Base-by-base conservation (phyloP, 2,797 vertebrate genomes). In the Sebastes vulpes region DNA sequence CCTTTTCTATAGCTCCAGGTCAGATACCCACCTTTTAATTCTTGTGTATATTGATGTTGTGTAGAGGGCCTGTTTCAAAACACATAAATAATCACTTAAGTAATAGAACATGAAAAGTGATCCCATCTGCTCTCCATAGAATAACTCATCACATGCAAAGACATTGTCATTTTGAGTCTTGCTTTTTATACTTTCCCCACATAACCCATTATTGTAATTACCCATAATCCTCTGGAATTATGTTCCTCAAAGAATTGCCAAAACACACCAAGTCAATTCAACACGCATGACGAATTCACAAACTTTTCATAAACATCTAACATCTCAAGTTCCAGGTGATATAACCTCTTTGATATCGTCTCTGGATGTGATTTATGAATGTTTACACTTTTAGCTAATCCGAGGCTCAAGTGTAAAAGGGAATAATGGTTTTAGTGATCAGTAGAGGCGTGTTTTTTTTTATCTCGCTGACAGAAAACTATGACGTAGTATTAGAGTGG, bases 211-310 rank as follows among this genome's bases (percentile, higher is more conserved):
- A 54, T 79, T 25, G 46, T 66, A 84, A 90, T 85, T 67, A 82
- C 81, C 83, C 80, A 76, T 80, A 72, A 89, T 84, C 28, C 38
- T 79, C 67, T 68, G 77, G 65, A 85, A 79, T 76, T 73, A 82
- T 84, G 82, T 83, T 83, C 72, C 81, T 73, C 63, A 63, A 86
- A 81, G 65, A 81, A 78, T 92, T 92, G 91, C 90, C 91, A 94
- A 95, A 94, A 81, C 68, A 67, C 76, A 86, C 29, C 14, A 31
- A 83, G 77, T 92, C 75, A 61, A 79, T 77, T 78, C 64, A 71
- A 77, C 65, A 52, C 29, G 4, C 25, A 18, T 59, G 9, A 78
- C 75, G 54, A 77, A 75, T 81, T 76, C 38, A 65, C 69, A 75
- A 72, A 57, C 61, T 46, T 12, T 79, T 72, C 54, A 42, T 87